Evolutionary conservation across 2,888 invertebrate genomes (phyloP), one percentile per base, ranked within the genome.

Genomic region (Clanis bilineata): DNA sequence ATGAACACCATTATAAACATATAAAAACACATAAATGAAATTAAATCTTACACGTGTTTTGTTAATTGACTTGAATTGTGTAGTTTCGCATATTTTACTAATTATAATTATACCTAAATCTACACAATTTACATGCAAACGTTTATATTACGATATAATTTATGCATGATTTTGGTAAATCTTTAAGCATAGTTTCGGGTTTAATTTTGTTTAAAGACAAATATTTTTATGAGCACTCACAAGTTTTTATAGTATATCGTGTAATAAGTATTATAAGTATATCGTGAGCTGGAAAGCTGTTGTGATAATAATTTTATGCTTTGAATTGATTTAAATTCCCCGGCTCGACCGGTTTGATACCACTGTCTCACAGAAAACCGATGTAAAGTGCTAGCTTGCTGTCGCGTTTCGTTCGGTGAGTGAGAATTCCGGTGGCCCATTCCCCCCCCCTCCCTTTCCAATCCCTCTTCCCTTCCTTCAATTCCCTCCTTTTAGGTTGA

Each of bases 31-130:
- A n/a, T 21, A 7, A 25, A 47, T 15, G 25, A 15, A 47, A 28
- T 28, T 51, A 51, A 51, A 28, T 45, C 41, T 7, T 32, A 0
- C 18, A 28, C 32, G 51, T 51, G 32, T 32, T 18, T 51, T 47
- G 25, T 25, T 51, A 51, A 21, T 28, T 51, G 9, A 51, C 10
- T 51, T 7, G 15, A 18, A 51, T 51, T 51, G 18, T 10, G n/a
- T 28, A 25, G 25, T 51, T 47, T 32, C 56, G 23, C 38, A 56
- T 56, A 55, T 58, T 41, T 51, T 41, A 32, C 28, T 51, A 51
- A 32, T 32, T 51, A 28, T 51, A 51, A 51, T 51, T 51, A 32
- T 28, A 51, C 15, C 47, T 32, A 3, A 18, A 32, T 18, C 18
- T 51, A 9, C 25, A 15, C 15, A 47, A 25, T 15, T 47, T 7